phyloP scores from a whole-genome alignment of 2,797 vertebrate genomes.

The Graptemys geographica region DNA sequence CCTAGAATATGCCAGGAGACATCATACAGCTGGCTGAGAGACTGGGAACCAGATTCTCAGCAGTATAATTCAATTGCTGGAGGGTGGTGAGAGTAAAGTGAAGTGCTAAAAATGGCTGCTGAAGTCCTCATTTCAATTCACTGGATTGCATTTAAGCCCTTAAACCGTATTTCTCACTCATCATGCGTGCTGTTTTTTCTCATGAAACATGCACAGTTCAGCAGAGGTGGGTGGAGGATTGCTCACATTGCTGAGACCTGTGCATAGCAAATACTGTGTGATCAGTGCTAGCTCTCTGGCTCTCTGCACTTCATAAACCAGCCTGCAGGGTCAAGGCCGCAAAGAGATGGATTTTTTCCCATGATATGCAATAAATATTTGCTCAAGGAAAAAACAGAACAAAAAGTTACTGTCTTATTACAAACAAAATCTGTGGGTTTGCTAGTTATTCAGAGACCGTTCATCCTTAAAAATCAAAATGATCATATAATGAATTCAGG shows the following conservation, averaged over 20 bases:
- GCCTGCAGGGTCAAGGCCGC: background rate
- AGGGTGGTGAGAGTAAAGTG: background rate
- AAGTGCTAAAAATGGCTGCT: background rate
- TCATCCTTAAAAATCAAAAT: background rate
- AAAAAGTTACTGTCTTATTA: background rate
- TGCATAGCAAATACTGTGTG: constrained; percentile 13
- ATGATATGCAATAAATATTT: constrained; percentile 10
- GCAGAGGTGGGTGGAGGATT: background rate
- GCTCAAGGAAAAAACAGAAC: constrained; percentile 5
- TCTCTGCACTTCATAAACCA: constrained; percentile 2
- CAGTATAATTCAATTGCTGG: background rate
- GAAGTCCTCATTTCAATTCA: background rate
- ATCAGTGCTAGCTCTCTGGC: background rate
- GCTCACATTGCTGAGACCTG: background rate
- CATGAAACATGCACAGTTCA: background rate
- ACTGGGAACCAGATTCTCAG: background rate
- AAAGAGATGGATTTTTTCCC: background rate
- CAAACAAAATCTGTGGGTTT: background rate
- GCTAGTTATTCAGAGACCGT: background rate
- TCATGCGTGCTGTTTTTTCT: background rate
- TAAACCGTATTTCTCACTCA: background rate
- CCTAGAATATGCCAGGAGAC: background rate
- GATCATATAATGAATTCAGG: background rate
- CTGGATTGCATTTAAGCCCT: background rate
- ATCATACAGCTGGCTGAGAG: background rate